A percentile compares a stretch with the other conserved stretches of the same genome.
phyloP scores from a whole-genome alignment of 2,797 vertebrate genomes.

The Zalophus californianus region DNA sequence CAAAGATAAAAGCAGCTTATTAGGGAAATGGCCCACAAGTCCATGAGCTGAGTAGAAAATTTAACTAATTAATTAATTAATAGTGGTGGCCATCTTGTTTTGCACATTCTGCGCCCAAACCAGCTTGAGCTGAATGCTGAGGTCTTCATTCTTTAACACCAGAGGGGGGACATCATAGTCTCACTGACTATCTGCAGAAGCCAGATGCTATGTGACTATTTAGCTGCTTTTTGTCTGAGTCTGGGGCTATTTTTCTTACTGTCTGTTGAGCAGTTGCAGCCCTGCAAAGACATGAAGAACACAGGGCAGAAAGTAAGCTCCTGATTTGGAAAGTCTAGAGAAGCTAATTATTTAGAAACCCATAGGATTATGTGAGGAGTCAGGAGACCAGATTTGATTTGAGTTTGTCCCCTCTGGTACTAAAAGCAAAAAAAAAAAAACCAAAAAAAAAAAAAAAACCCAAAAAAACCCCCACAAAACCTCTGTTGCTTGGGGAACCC shows the following conservation, averaged over 20 bases:
- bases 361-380: constrained; percentile 51
- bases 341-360: constrained; percentile 76
- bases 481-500: constrained; percentile 12
- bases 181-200: neutral
- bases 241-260: neutral
- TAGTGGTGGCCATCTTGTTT: neutral
- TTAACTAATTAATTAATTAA: neutral
- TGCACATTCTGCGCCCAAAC: neutral
- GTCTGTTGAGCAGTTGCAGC: neutral
- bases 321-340: constrained; percentile 42
- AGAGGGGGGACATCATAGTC: neutral
- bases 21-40: neutral
- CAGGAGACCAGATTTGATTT: constrained; percentile 58
- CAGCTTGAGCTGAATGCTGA: neutral
- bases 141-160: neutral
- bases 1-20: neutral
- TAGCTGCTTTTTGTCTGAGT: neutral
- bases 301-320: constrained; percentile 38
- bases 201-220: neutral
- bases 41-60: neutral
- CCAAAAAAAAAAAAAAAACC: neutral
- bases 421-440: neutral
- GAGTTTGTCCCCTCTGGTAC: constrained; percentile 62
- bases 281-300: neutral
- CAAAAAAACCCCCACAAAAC: neutral